Percentiles rank a stretch among this genome's conserved stretches.
These are phyloP conservation scores for Leucoraja erinaceus DNA, from an alignment of 2,113 vertebrate genomes.

Conservation along the genomic window DNA sequence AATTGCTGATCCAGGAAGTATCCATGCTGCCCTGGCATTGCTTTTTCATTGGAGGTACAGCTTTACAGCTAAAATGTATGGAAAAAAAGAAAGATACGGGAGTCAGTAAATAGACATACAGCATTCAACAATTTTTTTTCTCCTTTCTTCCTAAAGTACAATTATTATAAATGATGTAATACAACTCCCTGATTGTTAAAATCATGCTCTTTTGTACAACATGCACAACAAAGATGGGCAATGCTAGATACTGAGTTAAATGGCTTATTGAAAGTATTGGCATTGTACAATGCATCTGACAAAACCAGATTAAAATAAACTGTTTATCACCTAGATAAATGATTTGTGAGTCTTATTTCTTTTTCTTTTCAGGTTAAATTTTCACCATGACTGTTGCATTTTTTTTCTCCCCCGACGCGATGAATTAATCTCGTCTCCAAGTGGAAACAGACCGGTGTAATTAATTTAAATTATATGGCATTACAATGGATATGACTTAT, in stretches of 20 bases:
- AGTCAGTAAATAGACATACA: conserved; percentile 49
- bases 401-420: neutral
- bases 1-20: conserved; percentile 48
- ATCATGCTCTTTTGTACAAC: conserved; percentile 60
- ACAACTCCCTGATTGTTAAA: conserved; percentile 50
- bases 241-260: conserved; percentile 43
- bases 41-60: conserved; percentile 52
- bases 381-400: neutral
- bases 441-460: neutral
- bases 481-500: neutral
- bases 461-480: no score
- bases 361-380: neutral
- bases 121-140: conserved; percentile 49
- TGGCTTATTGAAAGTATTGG: conserved; percentile 35
- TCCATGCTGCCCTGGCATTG: conserved; percentile 52
- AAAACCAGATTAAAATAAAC: conserved; percentile 19
- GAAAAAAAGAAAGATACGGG: neutral
- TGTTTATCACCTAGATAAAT: conserved; percentile 15
- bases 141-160: conserved; percentile 49
- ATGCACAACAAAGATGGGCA: conserved; percentile 48
- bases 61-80: conserved; percentile 54
- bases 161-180: conserved; percentile 46
- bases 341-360: neutral
- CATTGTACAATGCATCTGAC: conserved; percentile 27
- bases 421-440: neutral